phyloP scores from a whole-genome alignment of 2,113 vertebrate species.

The Actinemys pallida region DNA sequence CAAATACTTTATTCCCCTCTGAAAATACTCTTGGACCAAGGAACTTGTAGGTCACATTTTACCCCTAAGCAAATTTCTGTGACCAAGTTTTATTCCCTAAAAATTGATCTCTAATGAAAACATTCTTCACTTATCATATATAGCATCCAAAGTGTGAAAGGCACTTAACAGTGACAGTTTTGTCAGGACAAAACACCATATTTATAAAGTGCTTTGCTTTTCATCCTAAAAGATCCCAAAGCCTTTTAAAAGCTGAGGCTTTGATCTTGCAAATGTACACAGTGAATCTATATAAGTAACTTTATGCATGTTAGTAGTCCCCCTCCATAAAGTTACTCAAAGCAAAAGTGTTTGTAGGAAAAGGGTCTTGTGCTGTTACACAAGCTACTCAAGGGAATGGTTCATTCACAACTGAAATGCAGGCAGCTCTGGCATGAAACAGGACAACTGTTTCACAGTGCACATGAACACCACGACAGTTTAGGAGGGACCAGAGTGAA shows the following conservation, averaged over 20 bases:
- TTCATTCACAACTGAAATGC: not conserved
- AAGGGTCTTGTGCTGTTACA: not conserved
- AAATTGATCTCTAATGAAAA: not conserved
- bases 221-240: not conserved
- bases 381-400: not conserved
- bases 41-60: not conserved
- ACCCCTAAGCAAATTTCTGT: not conserved
- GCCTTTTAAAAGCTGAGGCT: not conserved
- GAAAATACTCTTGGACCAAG: not conserved
- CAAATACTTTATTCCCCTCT: not conserved
- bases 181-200: not conserved
- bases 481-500: not conserved
- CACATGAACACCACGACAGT: not conserved
- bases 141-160: not conserved
- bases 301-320: accelerated
- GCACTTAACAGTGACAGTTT: not conserved
- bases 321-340: not conserved
- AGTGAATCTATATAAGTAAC: not conserved
- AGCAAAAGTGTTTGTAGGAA: not conserved
- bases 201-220: not conserved
- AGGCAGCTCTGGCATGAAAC: not conserved
- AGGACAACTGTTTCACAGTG: not conserved
- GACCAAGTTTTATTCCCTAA: not conserved
- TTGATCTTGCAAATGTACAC: not conserved
- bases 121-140: not conserved